Base-by-base conservation (phyloP, 2,888 invertebrate species). In the Odontocerum albicorne region DNA sequence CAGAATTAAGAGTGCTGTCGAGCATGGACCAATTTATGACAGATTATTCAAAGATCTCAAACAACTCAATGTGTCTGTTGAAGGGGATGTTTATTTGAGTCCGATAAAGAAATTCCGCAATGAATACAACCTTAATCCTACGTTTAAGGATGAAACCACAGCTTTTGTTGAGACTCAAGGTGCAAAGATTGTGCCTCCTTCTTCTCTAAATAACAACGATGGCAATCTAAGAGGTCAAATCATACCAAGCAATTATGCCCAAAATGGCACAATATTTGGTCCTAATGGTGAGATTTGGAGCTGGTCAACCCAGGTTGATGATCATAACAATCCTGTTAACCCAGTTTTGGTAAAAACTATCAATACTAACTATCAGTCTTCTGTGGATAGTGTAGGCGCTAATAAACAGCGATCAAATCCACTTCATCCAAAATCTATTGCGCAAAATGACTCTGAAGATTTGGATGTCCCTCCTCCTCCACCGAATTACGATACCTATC, bases 11-110 rank as follows among this genome's bases (percentile, higher is more conserved):
- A 83, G 83, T 62, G 81, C 80, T 0, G 75, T 82, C 1, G 77
- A 80, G 64, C 82, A 83, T 65, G 80, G 80, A 0, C 80, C 81
- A 0, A 77, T 82, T 22, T 83, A 83, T 61, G 81, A 83, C 57
- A 80, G 79, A 62, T 67, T 83, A 3, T 74, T 83, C 53, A 77
- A 77, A 54, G 74, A 79, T 57, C 67, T 83, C 19, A 74, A 72
- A 38, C 78, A 79, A 33, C 72, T 80, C 49, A 79, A 77, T 58
- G 74, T 82, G 59, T 72, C 77, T 1, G 72, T 79, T 16, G 68
- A 70, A 2, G 72, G 75, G 62, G 83, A 83, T 63, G 77, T 79
- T 13, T 72, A 82, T 51, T 64, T 83, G 40, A 73, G 76, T 56
- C 83, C 83, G 1, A 75, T 83, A 7, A 78, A 80, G 62, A 68